Base-by-base conservation (phyloP, 2,113 vertebrate species). In the Scortum barcoo region DNA sequence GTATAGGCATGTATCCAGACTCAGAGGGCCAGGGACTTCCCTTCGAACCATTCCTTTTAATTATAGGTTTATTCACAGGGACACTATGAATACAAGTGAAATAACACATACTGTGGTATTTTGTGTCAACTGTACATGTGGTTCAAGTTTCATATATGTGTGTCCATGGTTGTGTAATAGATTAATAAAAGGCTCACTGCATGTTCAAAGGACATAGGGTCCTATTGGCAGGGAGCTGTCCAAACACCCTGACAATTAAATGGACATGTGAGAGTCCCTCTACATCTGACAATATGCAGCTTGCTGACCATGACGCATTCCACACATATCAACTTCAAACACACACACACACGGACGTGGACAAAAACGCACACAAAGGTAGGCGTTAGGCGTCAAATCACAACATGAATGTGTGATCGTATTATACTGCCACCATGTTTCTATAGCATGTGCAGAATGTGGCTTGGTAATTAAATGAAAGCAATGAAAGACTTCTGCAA, bases 211-310 rank as follows among this genome's bases (percentile, higher is more conserved):
- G 77, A 76, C 48, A 76, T 42, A 33, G 69, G 26, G 68, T 66
- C 76, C 60, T 86, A 88, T 87, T 88, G 80, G 44, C 53, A 70
- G 36, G 72, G 73, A 80, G 81, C 72, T 82, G 68, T 88, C 89
- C 67, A 89, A 76, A 78, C 61, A 57, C 67, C 67, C 83, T 77
- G 71, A 81, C 80, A 89, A 80, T 87, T 90, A 88, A 81, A 87
- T 62, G 33, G 44, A 80, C 72, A 72, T 12, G 20, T 38, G 68
- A 42, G 33, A 80, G 70, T 65, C 66, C 81, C 75, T 73, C 65
- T 75, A 83, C 73, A 78, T 87, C 80, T 77, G 80, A 80, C 58
- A 85, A 26, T 76, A 33, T 81, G 65, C 63, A 63, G 14, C 38
- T 46, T 36, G 54, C 71, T 88, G 73, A 86, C 48, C 79, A 58